Base-by-base conservation (phyloP, 1,140 invertebrate species). In the Drosophila auraria region DNA sequence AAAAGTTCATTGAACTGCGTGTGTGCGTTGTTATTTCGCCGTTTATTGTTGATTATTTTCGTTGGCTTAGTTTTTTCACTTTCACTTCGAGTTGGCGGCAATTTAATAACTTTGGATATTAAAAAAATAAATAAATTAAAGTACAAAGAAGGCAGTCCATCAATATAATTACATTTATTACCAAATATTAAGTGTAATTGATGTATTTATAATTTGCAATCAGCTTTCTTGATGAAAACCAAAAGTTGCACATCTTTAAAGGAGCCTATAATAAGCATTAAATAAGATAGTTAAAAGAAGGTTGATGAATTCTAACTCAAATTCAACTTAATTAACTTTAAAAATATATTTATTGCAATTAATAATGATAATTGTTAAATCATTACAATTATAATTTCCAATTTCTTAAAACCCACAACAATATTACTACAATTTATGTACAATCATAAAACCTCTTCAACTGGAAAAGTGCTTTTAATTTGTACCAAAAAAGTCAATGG, bases 1-100 rank as follows among this genome's bases (percentile, higher is more conserved):
- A 87, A 81, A 90, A 86, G 84, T 90, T 89, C 86, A 62, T 86
- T 86, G 79, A 89, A 86, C 84, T 80, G 20, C 15, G 20, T 62
- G 69, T 75, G 59, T 75, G 69, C 42, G 61, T 73, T 66, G 74
- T 54, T 66, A 68, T 71, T 62, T 68, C 56, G 77, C 66, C 50
- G 40, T 66, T 56, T 80, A 82, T 86, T 76, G 77, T 80, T 69
- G 56, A 62, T 89, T 84, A 51, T 61, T 78, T 79, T 83, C 63
- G 72, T 54, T 63, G 65, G 68, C 47, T 81, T 69, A 50, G 65
- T 60, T 78, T 81, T 70, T 86, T 86, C 83, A 86, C 82, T 86
- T 86, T 86, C 83, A 82, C 79, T 73, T 5, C 20, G 49, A 57
- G 50, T 51, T 64, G 64, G 65, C 23, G 53, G 12, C n/a, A 6